Percentiles rank a stretch among this genome's conserved stretches.
phyloP scores from a whole-genome alignment of 2,113 vertebrate genomes.

The Phyllostomus hastatus region DNA sequence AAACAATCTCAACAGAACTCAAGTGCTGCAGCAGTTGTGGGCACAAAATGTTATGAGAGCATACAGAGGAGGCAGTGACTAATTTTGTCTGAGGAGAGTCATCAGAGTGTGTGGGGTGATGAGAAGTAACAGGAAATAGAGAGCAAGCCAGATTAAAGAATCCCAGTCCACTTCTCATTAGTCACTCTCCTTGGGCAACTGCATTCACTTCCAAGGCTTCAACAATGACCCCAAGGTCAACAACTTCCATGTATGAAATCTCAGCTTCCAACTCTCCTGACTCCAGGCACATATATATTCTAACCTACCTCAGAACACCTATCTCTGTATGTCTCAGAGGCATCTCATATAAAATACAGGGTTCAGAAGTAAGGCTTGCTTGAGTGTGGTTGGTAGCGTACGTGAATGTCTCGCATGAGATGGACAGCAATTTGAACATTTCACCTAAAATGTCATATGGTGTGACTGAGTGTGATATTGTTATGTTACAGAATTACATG shows the following conservation, averaged over 20 bases:
- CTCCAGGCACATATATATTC: background rate
- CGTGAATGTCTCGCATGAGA: too few relatives aligned
- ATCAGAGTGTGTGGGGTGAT: conserved; percentile 40
- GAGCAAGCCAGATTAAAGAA: background rate
- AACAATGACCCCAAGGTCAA: background rate
- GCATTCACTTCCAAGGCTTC: background rate
- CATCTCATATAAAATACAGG: background rate
- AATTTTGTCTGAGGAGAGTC: conserved; percentile 30
- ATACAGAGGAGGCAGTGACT: conserved; percentile 51
- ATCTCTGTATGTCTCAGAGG: background rate
- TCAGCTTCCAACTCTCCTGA: background rate
- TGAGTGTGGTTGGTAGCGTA: too few relatives aligned
- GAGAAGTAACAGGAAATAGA: background rate
- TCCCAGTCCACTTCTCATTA: background rate
- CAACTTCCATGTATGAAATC: background rate
- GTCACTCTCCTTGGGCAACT: conserved; percentile 8
- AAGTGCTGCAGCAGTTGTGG: background rate
- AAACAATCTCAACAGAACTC: background rate
- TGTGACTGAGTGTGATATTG: too few relatives aligned
- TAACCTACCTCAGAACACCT: background rate
- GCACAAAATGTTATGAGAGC: conserved; percentile 31
- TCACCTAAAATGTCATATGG: too few relatives aligned
- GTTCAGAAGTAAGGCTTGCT: too few relatives aligned
- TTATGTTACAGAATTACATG: too few relatives aligned
- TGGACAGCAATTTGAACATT: too few relatives aligned